phyloP scores from a whole-genome alignment of 2,888 invertebrate genomes.

The Aradus depressus region DNA sequence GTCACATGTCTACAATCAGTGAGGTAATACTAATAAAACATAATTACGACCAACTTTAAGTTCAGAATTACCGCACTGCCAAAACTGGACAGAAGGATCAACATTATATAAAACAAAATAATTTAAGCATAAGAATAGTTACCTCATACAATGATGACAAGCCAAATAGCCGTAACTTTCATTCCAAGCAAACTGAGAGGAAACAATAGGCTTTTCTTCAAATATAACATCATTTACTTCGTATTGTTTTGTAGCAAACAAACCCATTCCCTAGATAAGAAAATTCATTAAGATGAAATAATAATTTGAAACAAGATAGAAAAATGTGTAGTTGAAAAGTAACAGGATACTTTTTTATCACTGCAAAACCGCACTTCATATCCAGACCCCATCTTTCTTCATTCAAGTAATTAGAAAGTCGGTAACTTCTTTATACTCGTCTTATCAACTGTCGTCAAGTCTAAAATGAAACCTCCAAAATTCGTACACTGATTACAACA shows the following conservation, averaged over 20 bases:
- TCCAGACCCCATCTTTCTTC: slow-evolving; percentile 2
- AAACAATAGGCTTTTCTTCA: slow-evolving; percentile 78
- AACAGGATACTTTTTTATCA: slow-evolving; percentile 4
- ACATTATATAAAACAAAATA: too few relatives aligned
- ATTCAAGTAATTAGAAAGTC: too few relatives aligned
- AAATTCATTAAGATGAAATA: background rate
- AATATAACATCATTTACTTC: slow-evolving; percentile 66
- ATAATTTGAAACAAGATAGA: background rate
- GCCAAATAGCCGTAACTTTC: slow-evolving; percentile 72
- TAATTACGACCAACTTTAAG: background rate
- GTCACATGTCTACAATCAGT: too few relatives aligned
- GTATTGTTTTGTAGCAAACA: slow-evolving; percentile 60
- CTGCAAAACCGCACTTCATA: slow-evolving; percentile 10
- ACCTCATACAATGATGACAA: slow-evolving; percentile 83
- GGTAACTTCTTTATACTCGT: too few relatives aligned
- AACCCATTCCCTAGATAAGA: slow-evolving; percentile 62
- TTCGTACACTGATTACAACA: too few relatives aligned
- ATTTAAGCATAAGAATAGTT: background rate
- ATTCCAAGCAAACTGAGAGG: slow-evolving; percentile 91
- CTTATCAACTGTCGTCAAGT: too few relatives aligned
- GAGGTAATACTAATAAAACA: background rate
- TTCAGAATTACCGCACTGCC: too few relatives aligned
- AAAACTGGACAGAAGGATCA: too few relatives aligned
- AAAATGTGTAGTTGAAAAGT: background rate
- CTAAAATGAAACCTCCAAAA: too few relatives aligned